Evolutionary conservation across 2,888 invertebrate species (phyloP).

Genomic region (Eustalomyia histrio): DNA sequence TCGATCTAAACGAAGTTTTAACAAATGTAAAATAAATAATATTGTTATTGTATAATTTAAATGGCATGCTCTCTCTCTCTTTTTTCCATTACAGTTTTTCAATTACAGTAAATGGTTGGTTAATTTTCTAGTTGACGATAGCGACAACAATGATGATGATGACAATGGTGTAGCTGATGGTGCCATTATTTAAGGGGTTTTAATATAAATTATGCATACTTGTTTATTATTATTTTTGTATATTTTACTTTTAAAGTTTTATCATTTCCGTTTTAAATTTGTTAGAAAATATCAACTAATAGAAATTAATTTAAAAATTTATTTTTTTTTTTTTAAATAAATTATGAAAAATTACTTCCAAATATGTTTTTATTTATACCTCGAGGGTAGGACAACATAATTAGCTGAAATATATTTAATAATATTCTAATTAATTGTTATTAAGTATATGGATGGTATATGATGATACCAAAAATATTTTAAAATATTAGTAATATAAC

Average conservation of each 20-base stretch:
- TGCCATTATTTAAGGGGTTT: not conserved
- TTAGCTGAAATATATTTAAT: no score
- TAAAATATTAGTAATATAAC: not conserved
- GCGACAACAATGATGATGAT: not conserved
- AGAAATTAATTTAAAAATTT: not conserved
- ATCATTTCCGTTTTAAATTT: not conserved
- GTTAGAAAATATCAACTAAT: not conserved
- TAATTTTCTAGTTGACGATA: not conserved
- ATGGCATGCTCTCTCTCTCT: not conserved
- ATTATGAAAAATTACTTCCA: not conserved
- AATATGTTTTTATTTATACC: no score
- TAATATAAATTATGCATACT: not conserved
- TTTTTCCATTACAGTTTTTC: not conserved
- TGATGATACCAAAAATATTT: not conserved
- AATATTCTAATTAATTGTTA: no score
- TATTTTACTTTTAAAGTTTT: not conserved
- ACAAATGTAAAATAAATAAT: slow-evolving; percentile 36
- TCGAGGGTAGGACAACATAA: no score
- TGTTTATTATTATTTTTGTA: no score
- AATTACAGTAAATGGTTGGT: slow-evolving; percentile 19
- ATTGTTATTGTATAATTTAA: slow-evolving; percentile 24
- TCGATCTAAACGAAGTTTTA: not conserved
- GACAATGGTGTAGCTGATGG: not conserved
- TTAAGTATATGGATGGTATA: not conserved
- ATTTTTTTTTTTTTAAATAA: slow-evolving; percentile 7